These are phyloP conservation scores for Ficedula albicollis DNA, from an alignment of 2,797 vertebrate species.

Conservation along the genomic window DNA sequence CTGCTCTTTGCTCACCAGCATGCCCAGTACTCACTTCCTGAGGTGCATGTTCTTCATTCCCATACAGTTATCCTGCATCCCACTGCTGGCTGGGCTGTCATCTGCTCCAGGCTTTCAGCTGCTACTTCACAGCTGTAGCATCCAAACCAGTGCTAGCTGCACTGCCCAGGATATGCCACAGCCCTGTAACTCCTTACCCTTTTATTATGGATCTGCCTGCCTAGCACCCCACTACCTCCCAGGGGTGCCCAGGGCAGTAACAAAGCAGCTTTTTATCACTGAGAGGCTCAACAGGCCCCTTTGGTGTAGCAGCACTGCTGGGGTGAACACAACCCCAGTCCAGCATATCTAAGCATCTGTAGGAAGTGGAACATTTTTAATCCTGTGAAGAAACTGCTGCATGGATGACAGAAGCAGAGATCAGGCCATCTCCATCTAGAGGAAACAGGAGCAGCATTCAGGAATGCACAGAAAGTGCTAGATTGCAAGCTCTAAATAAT, in stretches of 20 bases:
- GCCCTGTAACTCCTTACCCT: not conserved
- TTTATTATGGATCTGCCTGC: not conserved
- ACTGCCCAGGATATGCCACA: not conserved
- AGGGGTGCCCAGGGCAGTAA: not conserved
- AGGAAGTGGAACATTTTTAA: slow-evolving; percentile 29
- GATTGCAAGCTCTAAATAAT: not conserved
- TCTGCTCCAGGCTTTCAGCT: not conserved
- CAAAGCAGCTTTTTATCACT: not conserved
- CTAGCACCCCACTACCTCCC: not conserved
- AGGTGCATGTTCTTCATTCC: not conserved
- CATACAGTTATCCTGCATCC: not conserved
- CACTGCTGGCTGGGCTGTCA: not conserved
- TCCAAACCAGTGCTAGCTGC: not conserved
- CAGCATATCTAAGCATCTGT: not conserved
- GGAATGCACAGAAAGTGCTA: not conserved
- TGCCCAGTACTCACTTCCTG: not conserved
- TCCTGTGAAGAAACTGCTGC: slow-evolving; percentile 24
- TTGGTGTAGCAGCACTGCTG: not conserved
- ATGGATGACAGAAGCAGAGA: not conserved
- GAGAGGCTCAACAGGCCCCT: not conserved
- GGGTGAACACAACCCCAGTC: not conserved
- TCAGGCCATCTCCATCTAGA: not conserved
- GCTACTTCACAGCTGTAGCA: not conserved
- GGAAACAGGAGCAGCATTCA: not conserved
- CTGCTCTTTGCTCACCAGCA: not conserved